Conservation (phyloP, 2,888 invertebrate genomes). For the Pimpla rufipes region DNA sequence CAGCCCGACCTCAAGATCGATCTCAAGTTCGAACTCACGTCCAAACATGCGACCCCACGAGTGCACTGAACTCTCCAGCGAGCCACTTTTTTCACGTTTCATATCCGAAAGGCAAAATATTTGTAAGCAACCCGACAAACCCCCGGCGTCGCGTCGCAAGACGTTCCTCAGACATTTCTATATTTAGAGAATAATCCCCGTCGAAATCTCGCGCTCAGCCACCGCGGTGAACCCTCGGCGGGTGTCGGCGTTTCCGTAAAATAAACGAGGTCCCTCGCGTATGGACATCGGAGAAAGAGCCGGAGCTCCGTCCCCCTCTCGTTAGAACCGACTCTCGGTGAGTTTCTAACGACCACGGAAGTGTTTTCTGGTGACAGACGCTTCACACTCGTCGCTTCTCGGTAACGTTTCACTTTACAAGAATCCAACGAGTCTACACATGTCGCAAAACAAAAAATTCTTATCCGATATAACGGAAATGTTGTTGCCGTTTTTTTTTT, state of each 20-base stretch:
- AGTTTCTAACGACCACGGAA: constrained; percentile 31
- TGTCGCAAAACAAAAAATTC: not conserved
- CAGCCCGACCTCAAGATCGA: no score
- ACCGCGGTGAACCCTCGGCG: not conserved
- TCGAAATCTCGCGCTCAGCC: not conserved
- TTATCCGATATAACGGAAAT: not conserved
- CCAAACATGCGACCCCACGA: no score
- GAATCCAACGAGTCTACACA: not conserved
- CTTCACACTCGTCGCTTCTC: constrained; percentile 8
- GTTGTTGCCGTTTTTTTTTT: no score
- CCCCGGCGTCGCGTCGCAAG: not conserved
- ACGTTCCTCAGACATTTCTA: constrained; percentile 6
- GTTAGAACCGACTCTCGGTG: constrained; percentile 20
- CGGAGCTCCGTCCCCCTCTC: constrained; percentile 12
- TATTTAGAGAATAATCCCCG: constrained; percentile 11
- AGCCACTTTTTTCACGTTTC: not conserved
- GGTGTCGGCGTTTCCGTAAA: constrained; percentile 10
- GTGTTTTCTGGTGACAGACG: constrained; percentile 29
- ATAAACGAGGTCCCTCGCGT: constrained; percentile 10
- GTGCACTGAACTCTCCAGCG: not conserved
- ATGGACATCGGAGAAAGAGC: not conserved
- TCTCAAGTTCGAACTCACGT: no score
- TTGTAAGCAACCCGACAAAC: not conserved
- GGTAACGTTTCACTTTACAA: constrained; percentile 3
- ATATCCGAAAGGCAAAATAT: constrained; percentile 14